These are phyloP conservation scores for Apostichopus leukothele DNA, from an alignment of 53 echinoderm and acorn worm species.

Conservation along the genomic window DNA sequence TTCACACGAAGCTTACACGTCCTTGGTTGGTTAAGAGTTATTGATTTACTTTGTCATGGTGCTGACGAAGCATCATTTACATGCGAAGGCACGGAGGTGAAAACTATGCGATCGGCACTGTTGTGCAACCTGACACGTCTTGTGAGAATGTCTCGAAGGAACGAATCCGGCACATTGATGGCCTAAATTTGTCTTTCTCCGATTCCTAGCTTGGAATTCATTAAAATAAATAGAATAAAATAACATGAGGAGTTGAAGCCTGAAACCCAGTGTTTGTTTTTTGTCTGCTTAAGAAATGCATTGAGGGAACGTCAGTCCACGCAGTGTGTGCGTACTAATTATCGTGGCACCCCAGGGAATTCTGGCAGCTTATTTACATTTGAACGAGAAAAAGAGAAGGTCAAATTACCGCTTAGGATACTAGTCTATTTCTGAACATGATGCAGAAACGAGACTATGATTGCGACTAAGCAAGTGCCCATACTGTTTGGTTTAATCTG, in stretches of 20 bases:
- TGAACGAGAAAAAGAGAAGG: conserved; percentile 33
- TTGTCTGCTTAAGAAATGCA: conserved; percentile 31
- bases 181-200: conserved; percentile 41
- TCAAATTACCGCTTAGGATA: conserved; percentile 28
- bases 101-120: conserved; percentile 36
- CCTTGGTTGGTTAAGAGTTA: conserved; percentile 33
- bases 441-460: not conserved
- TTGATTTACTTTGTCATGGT: conserved; percentile 26
- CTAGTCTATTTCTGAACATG: conserved; percentile 7
- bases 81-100: conserved; percentile 36
- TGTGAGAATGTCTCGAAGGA: conserved; percentile 41
- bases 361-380: conserved; percentile 41
- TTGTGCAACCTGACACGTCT: conserved; percentile 45
- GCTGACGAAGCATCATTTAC: conserved; percentile 36
- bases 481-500: not conserved
- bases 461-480: not conserved
- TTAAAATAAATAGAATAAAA: conserved; percentile 33
- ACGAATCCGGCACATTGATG: conserved; percentile 38
- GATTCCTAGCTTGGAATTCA: conserved; percentile 34
- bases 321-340: conserved; percentile 36
- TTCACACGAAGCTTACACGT: conserved; percentile 42
- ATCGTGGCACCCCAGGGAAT: conserved; percentile 39
- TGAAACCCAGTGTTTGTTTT: conserved; percentile 36
- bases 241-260: conserved; percentile 35
- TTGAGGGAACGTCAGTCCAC: conserved; percentile 29